phyloP scores from a whole-genome alignment of 1,140 invertebrate species.

The Drosophila sturtevanti region DNA sequence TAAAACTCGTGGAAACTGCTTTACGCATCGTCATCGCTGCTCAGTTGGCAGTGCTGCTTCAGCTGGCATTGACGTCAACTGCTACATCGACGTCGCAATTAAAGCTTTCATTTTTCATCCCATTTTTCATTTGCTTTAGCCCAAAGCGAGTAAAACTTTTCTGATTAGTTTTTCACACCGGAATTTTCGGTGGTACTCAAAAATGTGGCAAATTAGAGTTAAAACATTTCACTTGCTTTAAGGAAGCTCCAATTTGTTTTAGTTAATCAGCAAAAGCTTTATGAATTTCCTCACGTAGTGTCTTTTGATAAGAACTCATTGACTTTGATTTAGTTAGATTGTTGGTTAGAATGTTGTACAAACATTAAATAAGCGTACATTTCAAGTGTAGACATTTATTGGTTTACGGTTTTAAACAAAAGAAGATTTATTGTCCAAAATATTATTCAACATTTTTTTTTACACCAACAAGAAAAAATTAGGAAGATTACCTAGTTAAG shows the following conservation, averaged over 20 bases:
- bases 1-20: constrained; percentile 54
- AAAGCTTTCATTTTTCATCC: background rate
- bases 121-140: background rate
- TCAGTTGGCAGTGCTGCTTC: background rate
- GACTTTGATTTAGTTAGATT: constrained; percentile 28
- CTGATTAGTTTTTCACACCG: constrained; percentile 18
- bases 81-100: background rate
- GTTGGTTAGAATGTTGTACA: constrained; percentile 15
- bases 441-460: too few species aligned
- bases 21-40: constrained; percentile 29
- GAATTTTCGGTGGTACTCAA: background rate
- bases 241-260: background rate
- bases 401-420: background rate
- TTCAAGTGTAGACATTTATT: background rate
- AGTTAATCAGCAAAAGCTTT: constrained; percentile 41
- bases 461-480: too few species aligned
- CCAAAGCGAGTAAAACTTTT: constrained; percentile 10
- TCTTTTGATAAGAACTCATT: constrained; percentile 42
- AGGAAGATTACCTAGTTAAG: too few species aligned
- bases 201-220: background rate
- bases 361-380: background rate
- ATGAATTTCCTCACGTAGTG: constrained; percentile 39
- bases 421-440: background rate
- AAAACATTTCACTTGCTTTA: background rate
- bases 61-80: background rate